These are phyloP conservation scores for Harmothoe impar DNA, from an alignment of 2,888 invertebrate species.

Conservation along the genomic window DNA sequence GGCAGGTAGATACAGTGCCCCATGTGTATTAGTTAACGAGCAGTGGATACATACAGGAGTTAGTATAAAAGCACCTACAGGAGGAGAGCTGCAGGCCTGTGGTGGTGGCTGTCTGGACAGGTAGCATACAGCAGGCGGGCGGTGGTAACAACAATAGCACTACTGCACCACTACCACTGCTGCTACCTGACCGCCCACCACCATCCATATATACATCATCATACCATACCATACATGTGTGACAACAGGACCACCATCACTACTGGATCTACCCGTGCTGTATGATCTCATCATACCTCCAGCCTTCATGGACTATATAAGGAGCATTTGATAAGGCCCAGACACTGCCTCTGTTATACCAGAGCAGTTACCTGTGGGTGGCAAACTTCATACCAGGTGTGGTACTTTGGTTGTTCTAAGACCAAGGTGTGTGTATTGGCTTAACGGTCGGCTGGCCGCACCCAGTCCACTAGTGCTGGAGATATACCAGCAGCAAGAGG, in stretches of 20 bases:
- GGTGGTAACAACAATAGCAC: slow-evolving; percentile 7
- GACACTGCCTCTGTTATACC: no score
- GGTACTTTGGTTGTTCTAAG: no score
- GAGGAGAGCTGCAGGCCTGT: neutral
- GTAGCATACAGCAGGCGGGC: slow-evolving; percentile 1
- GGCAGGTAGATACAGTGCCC: neutral
- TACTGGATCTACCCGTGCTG: neutral
- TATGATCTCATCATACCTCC: no score
- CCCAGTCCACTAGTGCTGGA: no score
- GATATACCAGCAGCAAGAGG: no score
- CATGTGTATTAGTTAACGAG: neutral
- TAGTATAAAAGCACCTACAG: neutral
- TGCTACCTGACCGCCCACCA: slow-evolving; percentile 14
- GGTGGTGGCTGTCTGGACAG: slow-evolving; percentile 10
- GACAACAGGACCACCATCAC: neutral
- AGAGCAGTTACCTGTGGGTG: no score
- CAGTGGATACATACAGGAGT: neutral
- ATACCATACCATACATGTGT: neutral
- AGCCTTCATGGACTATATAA: no score
- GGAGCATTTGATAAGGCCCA: no score
- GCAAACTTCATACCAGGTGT: no score
- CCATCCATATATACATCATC: neutral
- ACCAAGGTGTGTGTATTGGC: neutral
- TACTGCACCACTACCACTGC: neutral
- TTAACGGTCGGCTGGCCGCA: slow-evolving; percentile 27